Percentiles rank a stretch among this genome's conserved stretches.
Evolutionary conservation across 2,113 vertebrate species (phyloP).

Genomic region (Salvelinus alpinus): DNA sequence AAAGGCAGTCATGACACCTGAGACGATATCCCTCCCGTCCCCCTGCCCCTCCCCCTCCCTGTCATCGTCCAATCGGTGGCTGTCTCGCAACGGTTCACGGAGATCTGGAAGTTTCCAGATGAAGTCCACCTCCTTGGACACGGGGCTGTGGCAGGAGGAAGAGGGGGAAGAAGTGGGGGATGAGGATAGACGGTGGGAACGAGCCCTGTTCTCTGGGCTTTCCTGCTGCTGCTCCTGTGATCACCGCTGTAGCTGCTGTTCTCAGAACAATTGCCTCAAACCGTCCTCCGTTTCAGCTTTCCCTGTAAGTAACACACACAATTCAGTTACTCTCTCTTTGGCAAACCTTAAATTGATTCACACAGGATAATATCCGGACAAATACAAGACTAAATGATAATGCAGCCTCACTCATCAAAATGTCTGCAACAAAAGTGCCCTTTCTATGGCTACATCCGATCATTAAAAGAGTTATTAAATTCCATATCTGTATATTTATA

Average conservation of each 20-base stretch:
- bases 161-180: slow-evolving; percentile 20
- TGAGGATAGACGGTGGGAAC: slow-evolving; percentile 37
- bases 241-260: slow-evolving; percentile 29
- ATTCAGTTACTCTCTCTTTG: neutral
- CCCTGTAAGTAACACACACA: slow-evolving; percentile 58
- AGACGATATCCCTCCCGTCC: neutral
- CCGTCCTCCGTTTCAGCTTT: slow-evolving; percentile 5
- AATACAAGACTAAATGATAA: too few species aligned
- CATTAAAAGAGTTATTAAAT: too few species aligned
- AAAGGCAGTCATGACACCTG: neutral
- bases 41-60: neutral
- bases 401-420: neutral
- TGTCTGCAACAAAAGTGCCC: too few species aligned
- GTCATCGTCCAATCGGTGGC: slow-evolving; percentile 2
- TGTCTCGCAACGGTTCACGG: slow-evolving; percentile 19
- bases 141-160: slow-evolving; percentile 38
- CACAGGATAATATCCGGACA: neutral
- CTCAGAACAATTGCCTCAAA: slow-evolving; percentile 12
- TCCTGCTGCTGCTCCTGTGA: slow-evolving; percentile 51
- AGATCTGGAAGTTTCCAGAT: slow-evolving; percentile 1
- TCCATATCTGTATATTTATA: too few species aligned
- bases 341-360: neutral
- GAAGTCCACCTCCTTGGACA: slow-evolving; percentile 50
- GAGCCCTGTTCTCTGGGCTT: neutral
- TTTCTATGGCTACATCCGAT: too few species aligned